phyloP scores from a whole-genome alignment of 1,140 invertebrate species.

The roundworm (Caenorhabditis elegans) region DNA sequence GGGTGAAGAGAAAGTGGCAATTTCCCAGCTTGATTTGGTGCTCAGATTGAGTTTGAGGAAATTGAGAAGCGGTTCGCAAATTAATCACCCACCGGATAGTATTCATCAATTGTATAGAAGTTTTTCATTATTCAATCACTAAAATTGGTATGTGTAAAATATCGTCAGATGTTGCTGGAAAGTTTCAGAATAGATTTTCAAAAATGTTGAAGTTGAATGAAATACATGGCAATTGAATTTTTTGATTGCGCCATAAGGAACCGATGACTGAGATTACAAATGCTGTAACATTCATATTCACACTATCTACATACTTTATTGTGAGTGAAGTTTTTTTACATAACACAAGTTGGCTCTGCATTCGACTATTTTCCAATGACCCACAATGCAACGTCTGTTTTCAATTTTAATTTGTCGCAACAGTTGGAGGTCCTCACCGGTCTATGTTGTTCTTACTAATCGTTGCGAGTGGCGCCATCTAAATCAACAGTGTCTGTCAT shows the following conservation, averaged over 20 bases:
- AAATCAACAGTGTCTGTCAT: constrained; percentile 23
- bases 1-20: constrained; percentile 33
- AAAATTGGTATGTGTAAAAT: too few relatives aligned
- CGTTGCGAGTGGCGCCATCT: background rate
- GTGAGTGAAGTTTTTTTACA: too few relatives aligned
- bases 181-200: too few relatives aligned
- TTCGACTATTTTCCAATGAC: background rate
- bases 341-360: too few relatives aligned
- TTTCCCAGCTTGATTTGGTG: background rate
- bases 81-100: background rate
- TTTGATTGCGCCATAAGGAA: too few relatives aligned
- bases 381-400: background rate
- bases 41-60: background rate
- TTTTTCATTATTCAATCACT: background rate
- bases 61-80: background rate
- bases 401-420: constrained; percentile 17
- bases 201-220: too few relatives aligned
- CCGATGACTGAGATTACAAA: too few relatives aligned
- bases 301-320: too few relatives aligned
- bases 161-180: too few relatives aligned
- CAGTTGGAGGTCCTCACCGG: background rate
- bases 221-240: too few relatives aligned
- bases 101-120: background rate
- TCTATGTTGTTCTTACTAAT: constrained; percentile 11
- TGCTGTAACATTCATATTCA: too few relatives aligned